These are phyloP conservation scores for Malacoraja senta DNA, from an alignment of 2,797 vertebrate species.

Conservation along the genomic window DNA sequence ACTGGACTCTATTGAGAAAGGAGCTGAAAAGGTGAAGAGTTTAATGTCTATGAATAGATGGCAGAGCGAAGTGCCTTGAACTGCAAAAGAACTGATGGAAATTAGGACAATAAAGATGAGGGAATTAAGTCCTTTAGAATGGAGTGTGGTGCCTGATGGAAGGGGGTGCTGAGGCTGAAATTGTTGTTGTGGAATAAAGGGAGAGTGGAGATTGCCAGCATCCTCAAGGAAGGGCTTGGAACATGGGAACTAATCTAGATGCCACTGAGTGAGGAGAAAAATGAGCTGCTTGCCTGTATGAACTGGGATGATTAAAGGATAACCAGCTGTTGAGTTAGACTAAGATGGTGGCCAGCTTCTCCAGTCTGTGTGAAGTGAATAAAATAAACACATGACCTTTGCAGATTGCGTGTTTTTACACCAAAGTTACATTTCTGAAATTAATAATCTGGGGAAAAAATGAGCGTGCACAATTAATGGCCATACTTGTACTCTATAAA, in stretches of 20 bases:
- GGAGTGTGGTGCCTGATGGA: not conserved
- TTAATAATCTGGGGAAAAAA: not conserved
- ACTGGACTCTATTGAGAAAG: not conserved
- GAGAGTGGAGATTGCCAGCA: not conserved
- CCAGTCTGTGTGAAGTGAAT: too few relatives aligned
- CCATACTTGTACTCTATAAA: not conserved
- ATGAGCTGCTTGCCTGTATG: not conserved
- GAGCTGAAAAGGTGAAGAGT: not conserved
- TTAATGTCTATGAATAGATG: not conserved
- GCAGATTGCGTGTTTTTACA: not conserved
- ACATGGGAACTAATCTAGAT: not conserved
- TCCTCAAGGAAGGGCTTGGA: not conserved
- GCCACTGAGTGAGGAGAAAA: not conserved
- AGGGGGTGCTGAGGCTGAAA: not conserved
- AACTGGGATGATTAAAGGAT: not conserved
- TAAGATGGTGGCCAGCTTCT: not conserved
- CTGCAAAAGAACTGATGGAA: not conserved
- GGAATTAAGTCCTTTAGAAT: not conserved
- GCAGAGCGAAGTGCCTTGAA: not conserved
- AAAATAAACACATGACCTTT: not conserved
- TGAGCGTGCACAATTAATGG: not conserved
- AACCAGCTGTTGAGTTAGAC: not conserved
- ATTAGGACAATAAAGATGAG: not conserved
- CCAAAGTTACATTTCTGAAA: not conserved
- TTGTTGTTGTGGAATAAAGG: not conserved